Percentiles rank a stretch among this genome's conserved stretches.
Conservation (phyloP, 2,113 vertebrate species). For the Oncorhynchus keta region DNA sequence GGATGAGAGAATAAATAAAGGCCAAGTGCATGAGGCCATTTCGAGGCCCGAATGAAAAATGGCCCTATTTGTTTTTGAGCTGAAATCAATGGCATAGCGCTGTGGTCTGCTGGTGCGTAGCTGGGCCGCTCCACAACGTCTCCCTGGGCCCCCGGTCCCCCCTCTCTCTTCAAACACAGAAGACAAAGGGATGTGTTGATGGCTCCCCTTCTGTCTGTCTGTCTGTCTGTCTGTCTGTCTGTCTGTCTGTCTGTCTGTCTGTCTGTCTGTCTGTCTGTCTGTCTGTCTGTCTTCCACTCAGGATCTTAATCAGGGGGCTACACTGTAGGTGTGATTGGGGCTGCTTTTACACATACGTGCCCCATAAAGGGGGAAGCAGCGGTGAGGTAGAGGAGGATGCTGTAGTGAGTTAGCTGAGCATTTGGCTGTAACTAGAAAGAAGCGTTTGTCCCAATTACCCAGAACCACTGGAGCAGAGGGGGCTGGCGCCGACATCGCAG, state of each 20-base stretch:
- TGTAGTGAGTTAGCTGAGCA: neutral
- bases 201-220: neutral
- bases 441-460: constrained; percentile 25
- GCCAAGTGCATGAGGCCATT: constrained; percentile 23
- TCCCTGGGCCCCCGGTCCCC: neutral
- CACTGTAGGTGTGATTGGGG: neutral
- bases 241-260: neutral
- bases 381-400: no score
- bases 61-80: constrained; percentile 61
- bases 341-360: neutral
- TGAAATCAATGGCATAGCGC: constrained; percentile 60
- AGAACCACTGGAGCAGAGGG: constrained; percentile 19
- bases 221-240: neutral
- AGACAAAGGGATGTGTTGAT: no score
- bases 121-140: neutral
- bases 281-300: neutral
- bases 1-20: constrained; percentile 54
- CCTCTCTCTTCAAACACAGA: neutral
- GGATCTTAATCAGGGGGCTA: no score
- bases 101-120: constrained; percentile 13
- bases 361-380: neutral
- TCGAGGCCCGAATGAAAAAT: constrained; percentile 52
- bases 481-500: neutral
- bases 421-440: neutral
- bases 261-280: neutral